Evolutionary conservation across 2,888 invertebrate species (phyloP).

Genomic region (Melangyna quadrimaculata): DNA sequence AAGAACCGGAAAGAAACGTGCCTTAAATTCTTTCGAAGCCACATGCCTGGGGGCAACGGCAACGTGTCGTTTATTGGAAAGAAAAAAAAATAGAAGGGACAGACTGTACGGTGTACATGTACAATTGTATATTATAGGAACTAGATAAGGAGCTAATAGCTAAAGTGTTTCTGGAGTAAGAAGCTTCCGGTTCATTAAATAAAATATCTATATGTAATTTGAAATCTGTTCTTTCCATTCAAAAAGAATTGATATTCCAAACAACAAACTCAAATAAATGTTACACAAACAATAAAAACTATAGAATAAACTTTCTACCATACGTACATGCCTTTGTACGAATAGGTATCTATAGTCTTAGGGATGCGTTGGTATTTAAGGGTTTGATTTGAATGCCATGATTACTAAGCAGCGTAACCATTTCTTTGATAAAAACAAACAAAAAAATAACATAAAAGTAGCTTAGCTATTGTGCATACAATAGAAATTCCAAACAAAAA

Average conservation of each 20-base stretch:
- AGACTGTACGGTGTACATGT: too few species aligned
- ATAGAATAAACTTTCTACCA: not conserved
- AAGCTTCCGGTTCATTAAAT: not conserved
- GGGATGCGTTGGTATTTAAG: not conserved
- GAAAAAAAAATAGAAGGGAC: too few species aligned
- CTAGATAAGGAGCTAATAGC: too few species aligned
- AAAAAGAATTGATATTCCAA: not conserved
- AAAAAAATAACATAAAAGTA: not conserved
- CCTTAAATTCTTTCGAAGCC: too few species aligned
- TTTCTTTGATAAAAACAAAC: not conserved
- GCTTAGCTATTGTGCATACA: constrained; percentile 20
- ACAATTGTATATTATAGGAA: too few species aligned
- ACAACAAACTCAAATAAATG: not conserved
- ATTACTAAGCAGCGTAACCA: not conserved
- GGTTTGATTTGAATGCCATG: constrained; percentile 2
- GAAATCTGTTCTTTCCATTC: not conserved
- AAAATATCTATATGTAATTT: not conserved
- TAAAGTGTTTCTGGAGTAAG: too few species aligned
- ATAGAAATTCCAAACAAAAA: not conserved
- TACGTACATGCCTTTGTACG: not conserved
- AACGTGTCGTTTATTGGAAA: too few species aligned
- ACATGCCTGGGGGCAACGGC: too few species aligned
- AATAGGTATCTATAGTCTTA: not conserved
- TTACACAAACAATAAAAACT: not conserved
- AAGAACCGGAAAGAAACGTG: too few species aligned